Evolutionary conservation across 2,797 vertebrate species (phyloP), one percentile per base, ranked within the genome.

Genomic region (Platalea minor): DNA sequence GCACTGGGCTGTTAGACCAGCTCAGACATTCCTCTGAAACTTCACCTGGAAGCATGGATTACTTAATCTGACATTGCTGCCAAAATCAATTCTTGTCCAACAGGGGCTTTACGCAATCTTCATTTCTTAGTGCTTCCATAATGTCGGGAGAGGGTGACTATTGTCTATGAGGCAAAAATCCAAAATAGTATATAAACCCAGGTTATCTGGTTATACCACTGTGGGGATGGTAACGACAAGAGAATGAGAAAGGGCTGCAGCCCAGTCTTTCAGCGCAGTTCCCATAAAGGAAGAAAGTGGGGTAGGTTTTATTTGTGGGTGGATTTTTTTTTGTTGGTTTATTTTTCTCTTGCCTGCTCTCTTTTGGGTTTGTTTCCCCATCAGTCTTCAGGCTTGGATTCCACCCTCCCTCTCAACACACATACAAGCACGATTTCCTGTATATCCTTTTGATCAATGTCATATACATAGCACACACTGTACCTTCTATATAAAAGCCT

Each of bases 61-160:
- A 83, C 81, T 80, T 92, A 80, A 93, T 70, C 72, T 65, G 85
- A 74, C 78, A 31, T 23, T 29, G 41, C 95, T 95, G 91, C 95
- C 95, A 95, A 83, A 85, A 91, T 89, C 41, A 67, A 50, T 94
- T 85, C 41, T 70, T 77, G 61, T 97, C 91, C 91, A 88, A 57
- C 21, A 5, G 51, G 33, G 21, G 2, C 45, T 95, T 95, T 85
- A 76, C 0, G 0, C 53, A 74, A 0, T 77, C 87, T 85, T 91
- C 64, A 91, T 94, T 95, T 96, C 73, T 96, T 93, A 76, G 65
- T 43, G 50, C 73, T 88, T 91, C 76, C 13, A 53, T 86, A 88
- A 90, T 65, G 79, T 81, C 2, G 7, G 82, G 91, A 92, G 65
- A 59, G 29, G 28, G 35, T 78, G 57, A 46, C 64, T 74, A 5